phyloP scores from a whole-genome alignment of 2,797 vertebrate genomes.

The Enteromius trimaculatus region DNA sequence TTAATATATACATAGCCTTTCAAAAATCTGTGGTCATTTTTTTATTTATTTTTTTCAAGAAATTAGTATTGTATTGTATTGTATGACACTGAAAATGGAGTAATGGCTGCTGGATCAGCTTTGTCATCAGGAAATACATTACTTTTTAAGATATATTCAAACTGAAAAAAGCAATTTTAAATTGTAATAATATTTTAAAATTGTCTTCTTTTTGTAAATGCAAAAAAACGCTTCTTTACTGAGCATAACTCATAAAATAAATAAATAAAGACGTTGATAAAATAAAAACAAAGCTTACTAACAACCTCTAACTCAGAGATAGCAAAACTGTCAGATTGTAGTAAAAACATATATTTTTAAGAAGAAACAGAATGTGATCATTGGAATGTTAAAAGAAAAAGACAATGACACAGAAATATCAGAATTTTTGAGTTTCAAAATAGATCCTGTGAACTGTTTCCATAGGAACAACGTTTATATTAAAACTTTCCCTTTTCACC shows the following conservation, averaged over 20 bases:
- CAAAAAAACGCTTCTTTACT: neutral
- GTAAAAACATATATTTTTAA: neutral
- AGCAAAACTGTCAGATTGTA: neutral
- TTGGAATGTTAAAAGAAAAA: neutral
- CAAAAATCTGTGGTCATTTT: neutral
- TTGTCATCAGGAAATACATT: neutral
- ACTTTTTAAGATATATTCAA: neutral
- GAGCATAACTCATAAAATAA: neutral
- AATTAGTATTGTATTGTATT: too few species aligned
- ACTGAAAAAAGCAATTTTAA: neutral
- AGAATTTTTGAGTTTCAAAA: neutral
- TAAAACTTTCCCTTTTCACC: slow-evolving; percentile 24
- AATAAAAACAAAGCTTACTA: neutral
- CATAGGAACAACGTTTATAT: slow-evolving; percentile 49
- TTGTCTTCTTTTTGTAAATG: neutral
- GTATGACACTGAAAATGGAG: neutral
- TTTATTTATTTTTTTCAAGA: too few species aligned
- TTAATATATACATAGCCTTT: neutral
- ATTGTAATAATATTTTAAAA: neutral
- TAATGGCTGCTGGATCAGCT: neutral
- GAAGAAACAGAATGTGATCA: neutral
- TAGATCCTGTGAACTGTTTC: slow-evolving; percentile 35
- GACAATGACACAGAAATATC: neutral
- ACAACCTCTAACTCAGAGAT: neutral
- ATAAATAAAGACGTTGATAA: neutral